Conservation (phyloP, 2,113 vertebrate genomes). For the Emydura subglobosa region DNA sequence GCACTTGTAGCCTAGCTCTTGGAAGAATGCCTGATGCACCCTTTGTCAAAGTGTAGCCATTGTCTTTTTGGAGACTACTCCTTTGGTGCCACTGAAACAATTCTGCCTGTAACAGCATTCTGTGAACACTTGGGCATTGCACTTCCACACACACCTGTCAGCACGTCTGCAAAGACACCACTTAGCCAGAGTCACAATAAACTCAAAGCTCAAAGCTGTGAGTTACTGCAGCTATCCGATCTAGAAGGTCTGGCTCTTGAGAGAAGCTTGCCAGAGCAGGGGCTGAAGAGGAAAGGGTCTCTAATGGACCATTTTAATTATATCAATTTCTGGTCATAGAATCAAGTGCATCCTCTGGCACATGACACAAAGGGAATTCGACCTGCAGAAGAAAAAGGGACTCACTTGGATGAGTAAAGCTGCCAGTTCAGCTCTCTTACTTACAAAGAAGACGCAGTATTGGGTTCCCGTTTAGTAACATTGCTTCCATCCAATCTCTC, state of each 20-base stretch:
- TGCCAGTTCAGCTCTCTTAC: not conserved
- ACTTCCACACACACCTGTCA: not conserved
- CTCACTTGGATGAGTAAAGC: not conserved
- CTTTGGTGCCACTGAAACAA: not conserved
- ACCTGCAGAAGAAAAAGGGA: not conserved
- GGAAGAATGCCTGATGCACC: not conserved
- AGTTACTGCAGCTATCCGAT: not conserved
- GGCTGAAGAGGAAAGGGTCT: not conserved
- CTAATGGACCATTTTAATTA: not conserved
- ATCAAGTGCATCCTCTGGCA: not conserved
- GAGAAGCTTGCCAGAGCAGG: not conserved
- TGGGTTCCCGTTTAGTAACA: not conserved
- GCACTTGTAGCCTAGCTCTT: not conserved
- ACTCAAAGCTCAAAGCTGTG: not conserved
- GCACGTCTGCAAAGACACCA: not conserved
- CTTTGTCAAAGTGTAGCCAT: not conserved
- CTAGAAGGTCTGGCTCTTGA: not conserved
- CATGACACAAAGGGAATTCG: not conserved
- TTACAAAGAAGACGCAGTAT: not conserved
- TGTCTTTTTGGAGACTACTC: not conserved
- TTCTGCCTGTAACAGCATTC: not conserved
- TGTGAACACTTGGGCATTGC: not conserved
- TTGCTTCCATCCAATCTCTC: not conserved
- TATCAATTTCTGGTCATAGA: not conserved
- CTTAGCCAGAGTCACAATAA: not conserved